Percentiles rank a stretch among this genome's conserved stretches.
Conservation (phyloP, 2,113 vertebrate species). For the Polyodon spathula region DNA sequence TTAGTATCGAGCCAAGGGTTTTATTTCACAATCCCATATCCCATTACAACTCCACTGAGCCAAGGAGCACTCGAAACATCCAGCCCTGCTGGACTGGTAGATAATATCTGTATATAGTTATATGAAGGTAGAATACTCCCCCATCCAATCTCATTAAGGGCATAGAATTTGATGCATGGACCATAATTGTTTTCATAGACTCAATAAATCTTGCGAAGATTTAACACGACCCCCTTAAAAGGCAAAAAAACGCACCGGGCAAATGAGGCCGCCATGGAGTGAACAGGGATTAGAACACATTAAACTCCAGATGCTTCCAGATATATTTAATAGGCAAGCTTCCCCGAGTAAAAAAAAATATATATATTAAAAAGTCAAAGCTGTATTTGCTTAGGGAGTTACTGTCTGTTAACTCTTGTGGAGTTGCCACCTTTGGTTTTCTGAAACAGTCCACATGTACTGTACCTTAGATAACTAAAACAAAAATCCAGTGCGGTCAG, state of each 20-base stretch:
- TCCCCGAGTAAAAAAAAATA: not conserved
- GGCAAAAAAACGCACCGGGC: not conserved
- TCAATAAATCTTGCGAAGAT: slow-evolving; percentile 18
- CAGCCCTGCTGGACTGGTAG: not conserved
- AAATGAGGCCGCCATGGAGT: not conserved
- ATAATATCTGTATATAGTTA: slow-evolving; percentile 4
- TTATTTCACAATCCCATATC: not conserved
- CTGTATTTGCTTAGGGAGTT: not conserved
- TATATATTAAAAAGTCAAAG: not conserved
- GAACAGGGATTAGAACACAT: not conserved
- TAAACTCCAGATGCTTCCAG: not conserved
- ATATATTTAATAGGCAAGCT: not conserved
- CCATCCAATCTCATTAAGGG: not conserved
- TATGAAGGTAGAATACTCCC: not conserved
- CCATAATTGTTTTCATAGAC: slow-evolving; percentile 18
- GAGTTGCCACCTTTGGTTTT: not conserved
- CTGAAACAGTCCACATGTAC: no score
- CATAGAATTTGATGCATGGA: slow-evolving; percentile 9
- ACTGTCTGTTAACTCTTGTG: not conserved
- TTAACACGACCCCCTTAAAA: slow-evolving; percentile 12
- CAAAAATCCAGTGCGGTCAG: not conserved
- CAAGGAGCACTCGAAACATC: not conserved
- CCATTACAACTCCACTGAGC: not conserved
- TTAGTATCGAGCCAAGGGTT: no score
- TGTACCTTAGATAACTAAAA: no score